These are phyloP conservation scores for Calypte anna DNA, from an alignment of 2,113 vertebrate species.

Conservation along the genomic window DNA sequence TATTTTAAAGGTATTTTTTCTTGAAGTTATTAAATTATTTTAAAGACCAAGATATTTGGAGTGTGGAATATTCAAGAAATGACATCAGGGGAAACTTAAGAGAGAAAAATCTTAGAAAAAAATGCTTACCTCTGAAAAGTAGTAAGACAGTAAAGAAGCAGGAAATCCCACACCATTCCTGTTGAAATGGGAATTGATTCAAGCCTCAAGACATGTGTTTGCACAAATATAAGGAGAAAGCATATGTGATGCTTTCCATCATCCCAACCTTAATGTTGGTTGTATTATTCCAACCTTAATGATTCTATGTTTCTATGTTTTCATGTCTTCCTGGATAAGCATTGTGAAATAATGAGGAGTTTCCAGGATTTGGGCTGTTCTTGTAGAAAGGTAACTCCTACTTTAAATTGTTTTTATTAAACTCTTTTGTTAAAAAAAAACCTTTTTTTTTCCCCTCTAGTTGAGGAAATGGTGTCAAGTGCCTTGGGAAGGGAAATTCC, in stretches of 20 bases:
- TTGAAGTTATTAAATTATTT: not conserved
- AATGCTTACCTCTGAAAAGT: not conserved
- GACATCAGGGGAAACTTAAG: not conserved
- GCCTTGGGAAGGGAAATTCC: not conserved
- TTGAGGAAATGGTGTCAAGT: not conserved
- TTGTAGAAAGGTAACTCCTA: not conserved
- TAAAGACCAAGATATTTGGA: not conserved
- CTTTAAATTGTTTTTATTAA: not conserved
- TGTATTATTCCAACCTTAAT: too few relatives aligned
- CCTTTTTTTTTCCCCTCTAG: too few relatives aligned
- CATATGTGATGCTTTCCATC: too few relatives aligned
- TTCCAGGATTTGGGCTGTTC: not conserved
- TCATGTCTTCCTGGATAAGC: not conserved
- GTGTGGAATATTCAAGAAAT: not conserved
- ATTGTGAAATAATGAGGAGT: not conserved
- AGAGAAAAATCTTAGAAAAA: not conserved
- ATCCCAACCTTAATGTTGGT: too few relatives aligned
- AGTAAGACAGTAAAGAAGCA: not conserved
- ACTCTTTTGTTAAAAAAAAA: too few relatives aligned
- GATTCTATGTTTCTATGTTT: not conserved
- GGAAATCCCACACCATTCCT: not conserved
- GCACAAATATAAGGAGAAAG: not conserved
- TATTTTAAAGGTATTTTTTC: too few relatives aligned
- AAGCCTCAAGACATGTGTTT: not conserved
- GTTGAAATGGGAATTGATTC: not conserved